These are phyloP conservation scores for Salmo trutta DNA, from an alignment of 2,797 vertebrate species.

Conservation along the genomic window DNA sequence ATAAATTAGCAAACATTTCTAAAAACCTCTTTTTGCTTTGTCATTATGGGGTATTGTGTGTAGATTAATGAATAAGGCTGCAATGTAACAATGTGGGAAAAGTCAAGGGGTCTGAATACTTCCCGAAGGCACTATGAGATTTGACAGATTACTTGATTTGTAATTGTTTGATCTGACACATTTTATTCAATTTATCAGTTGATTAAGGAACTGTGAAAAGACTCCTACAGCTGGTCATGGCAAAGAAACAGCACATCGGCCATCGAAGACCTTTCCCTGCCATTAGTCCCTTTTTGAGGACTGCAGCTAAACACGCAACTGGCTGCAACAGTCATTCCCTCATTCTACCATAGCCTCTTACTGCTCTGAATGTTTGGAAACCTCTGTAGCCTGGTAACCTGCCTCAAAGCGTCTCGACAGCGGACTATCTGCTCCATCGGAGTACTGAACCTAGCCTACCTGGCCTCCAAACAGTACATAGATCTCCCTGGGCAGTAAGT, in stretches of 20 bases:
- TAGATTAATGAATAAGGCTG: too few species aligned
- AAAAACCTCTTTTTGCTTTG: too few species aligned
- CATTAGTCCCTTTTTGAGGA: constrained; percentile 29
- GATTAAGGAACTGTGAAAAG: not conserved
- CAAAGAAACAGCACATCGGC: constrained; percentile 27
- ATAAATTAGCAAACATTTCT: too few species aligned
- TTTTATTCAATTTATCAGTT: not conserved
- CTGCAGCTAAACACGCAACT: constrained; percentile 30
- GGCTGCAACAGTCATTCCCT: constrained; percentile 23
- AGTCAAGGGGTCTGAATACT: too few species aligned
- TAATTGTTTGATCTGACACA: not conserved
- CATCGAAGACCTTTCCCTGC: constrained; percentile 29
- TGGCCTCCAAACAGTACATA: constrained; percentile 40
- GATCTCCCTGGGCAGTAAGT: constrained; percentile 36
- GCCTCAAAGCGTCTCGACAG: constrained; percentile 30
- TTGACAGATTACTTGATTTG: not conserved
- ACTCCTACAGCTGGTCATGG: constrained; percentile 12
- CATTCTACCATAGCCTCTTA: constrained; percentile 31
- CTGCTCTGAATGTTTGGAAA: constrained; percentile 43
- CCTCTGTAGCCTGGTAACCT: constrained; percentile 41
- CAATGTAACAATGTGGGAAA: too few species aligned
- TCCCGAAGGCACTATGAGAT: not conserved
- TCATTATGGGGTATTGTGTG: too few species aligned
- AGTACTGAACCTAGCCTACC: constrained; percentile 43
- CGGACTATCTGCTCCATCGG: constrained; percentile 48